These are phyloP conservation scores for Julus scandinavius DNA, from an alignment of 2,888 invertebrate species.

Conservation along the genomic window DNA sequence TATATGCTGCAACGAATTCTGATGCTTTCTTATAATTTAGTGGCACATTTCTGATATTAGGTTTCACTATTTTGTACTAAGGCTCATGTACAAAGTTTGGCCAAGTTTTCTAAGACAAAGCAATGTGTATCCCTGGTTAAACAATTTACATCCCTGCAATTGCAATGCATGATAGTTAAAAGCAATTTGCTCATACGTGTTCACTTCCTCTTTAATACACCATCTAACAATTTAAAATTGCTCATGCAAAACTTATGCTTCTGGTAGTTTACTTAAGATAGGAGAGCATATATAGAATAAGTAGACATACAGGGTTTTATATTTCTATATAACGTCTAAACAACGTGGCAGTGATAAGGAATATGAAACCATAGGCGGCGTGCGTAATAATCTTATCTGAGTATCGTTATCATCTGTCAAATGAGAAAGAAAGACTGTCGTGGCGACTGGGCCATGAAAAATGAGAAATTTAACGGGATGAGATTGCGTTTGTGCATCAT, in stretches of 20 bases:
- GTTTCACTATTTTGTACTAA: too few species aligned
- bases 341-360: constrained; percentile 19
- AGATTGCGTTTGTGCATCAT: constrained; percentile 39
- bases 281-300: not conserved
- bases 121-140: too few species aligned
- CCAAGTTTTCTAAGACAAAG: too few species aligned
- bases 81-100: too few species aligned
- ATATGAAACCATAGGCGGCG: constrained; percentile 35
- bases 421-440: constrained; percentile 34
- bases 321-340: not conserved
- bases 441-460: constrained; percentile 37
- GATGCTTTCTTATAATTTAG: not conserved
- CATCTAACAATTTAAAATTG: not conserved
- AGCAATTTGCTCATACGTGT: not conserved
- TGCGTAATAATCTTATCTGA: constrained; percentile 30
- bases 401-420: constrained; percentile 42
- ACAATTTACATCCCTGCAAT: too few species aligned
- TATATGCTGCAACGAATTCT: not conserved
- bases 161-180: not conserved
- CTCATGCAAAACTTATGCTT: not conserved
- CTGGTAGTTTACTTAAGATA: not conserved
- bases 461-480: constrained; percentile 42
- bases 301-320: not conserved
- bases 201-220: not conserved
- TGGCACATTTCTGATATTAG: too few species aligned